phyloP scores from a whole-genome alignment of 1,140 invertebrate genomes.

The Archegozetes longisetosus region DNA sequence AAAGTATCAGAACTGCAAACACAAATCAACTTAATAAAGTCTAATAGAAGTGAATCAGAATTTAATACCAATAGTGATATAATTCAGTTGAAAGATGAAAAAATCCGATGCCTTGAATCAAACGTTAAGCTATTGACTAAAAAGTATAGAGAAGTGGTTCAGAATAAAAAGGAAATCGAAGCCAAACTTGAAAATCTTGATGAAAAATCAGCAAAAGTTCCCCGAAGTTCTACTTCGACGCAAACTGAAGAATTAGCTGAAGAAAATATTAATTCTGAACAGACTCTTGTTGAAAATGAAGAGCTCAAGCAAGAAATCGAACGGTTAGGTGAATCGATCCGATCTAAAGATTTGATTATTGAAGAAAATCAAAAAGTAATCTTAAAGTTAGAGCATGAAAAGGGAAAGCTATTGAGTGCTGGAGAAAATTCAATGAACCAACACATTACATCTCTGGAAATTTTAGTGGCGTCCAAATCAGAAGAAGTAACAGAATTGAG shows the following conservation, averaged over 20 bases:
- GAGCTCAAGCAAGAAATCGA: conserved; percentile 16
- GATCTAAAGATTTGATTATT: conserved; percentile 15
- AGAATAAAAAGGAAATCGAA: conserved; percentile 25
- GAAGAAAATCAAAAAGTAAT: conserved; percentile 24
- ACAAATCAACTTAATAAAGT: background rate
- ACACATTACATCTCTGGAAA: conserved; percentile 28
- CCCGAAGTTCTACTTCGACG: background rate
- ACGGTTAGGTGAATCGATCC: conserved; percentile 2
- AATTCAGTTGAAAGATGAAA: conserved; percentile 15
- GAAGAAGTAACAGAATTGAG: conserved; percentile 26
- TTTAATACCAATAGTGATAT: background rate
- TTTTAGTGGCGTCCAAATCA: conserved; percentile 26
- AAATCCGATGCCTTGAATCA: conserved; percentile 20
- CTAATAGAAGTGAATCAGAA: background rate
- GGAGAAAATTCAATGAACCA: conserved; percentile 24
- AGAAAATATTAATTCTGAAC: background rate
- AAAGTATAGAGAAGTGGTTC: conserved; percentile 25
- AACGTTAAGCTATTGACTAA: conserved; percentile 25
- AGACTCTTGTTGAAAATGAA: conserved; percentile 7
- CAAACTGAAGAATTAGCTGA: background rate
- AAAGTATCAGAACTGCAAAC: conserved; percentile 7
- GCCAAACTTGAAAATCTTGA: conserved; percentile 20
- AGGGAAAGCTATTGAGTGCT: conserved; percentile 30
- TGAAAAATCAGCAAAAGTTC: background rate
- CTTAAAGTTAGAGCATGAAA: conserved; percentile 32